Conservation (phyloP, 2,797 vertebrate species). For the Gila robusta region DNA sequence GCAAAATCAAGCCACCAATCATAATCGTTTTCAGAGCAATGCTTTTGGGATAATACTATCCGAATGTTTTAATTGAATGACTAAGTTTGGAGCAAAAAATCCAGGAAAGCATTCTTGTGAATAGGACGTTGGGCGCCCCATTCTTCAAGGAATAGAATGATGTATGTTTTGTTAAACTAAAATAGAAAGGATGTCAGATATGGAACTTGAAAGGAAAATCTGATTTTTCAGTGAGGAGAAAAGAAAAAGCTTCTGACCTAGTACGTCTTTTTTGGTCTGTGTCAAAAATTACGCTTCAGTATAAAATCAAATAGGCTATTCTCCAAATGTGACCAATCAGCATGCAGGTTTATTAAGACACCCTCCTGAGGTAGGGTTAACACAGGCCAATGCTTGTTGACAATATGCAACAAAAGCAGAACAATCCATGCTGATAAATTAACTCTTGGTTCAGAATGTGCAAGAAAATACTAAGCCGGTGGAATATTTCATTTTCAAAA, state of each 20-base stretch:
- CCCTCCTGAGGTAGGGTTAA: constrained; percentile 39
- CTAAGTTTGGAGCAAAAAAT: background rate
- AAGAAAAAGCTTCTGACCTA: constrained; percentile 12
- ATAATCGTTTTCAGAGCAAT: background rate
- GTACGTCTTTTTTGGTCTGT: constrained; percentile 4
- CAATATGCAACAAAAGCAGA: constrained; percentile 19
- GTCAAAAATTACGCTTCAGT: background rate
- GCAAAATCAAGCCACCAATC: background rate
- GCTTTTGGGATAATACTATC: background rate
- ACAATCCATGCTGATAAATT: constrained; percentile 36
- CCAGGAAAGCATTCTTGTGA: constrained; percentile 7
- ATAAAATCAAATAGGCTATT: constrained; percentile 14
- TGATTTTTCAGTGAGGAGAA: background rate
- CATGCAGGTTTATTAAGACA: constrained; percentile 18
- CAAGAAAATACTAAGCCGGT: constrained; percentile 23
- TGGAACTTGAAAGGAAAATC: constrained; percentile 18
- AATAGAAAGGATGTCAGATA: constrained; percentile 20
- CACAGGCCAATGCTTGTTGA: constrained; percentile 22
- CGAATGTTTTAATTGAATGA: background rate
- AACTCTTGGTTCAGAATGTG: constrained; percentile 32
- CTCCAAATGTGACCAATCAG: constrained; percentile 17
- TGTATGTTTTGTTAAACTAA: constrained; percentile 14
- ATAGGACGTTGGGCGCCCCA: background rate
- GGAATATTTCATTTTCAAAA: constrained; percentile 14
- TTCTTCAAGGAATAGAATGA: background rate